Evolutionary conservation across 1,140 invertebrate species (phyloP).

Genomic region (Neodiprion pinetum): DNA sequence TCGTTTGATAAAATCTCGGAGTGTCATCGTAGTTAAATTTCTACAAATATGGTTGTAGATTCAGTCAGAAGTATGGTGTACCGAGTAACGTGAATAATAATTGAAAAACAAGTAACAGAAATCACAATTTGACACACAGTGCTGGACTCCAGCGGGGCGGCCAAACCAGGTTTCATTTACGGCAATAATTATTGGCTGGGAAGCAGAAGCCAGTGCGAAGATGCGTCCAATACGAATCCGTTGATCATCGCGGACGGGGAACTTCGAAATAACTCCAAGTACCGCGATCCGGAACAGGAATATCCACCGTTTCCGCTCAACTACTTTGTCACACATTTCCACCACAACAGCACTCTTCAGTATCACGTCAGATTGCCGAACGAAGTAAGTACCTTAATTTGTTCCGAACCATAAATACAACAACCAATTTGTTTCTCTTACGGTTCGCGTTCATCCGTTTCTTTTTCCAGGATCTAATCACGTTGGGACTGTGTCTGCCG

Average conservation of each 20-base stretch:
- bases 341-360: conserved; percentile 58
- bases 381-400: conserved; percentile 48
- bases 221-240: conserved; percentile 37
- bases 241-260: conserved; percentile 34
- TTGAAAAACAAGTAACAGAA: neutral
- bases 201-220: conserved; percentile 50
- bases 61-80: neutral
- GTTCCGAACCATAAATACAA: too few relatives aligned
- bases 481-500: conserved; percentile 55
- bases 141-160: conserved; percentile 60
- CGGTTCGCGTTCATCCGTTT: neutral
- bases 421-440: conserved; percentile 10
- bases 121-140: conserved; percentile 42
- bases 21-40: too few relatives aligned
- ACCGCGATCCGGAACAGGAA: conserved; percentile 44
- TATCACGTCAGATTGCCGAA: conserved; percentile 48
- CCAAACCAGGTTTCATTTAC: conserved; percentile 54
- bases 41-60: too few relatives aligned
- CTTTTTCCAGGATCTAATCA: conserved; percentile 46
- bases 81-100: neutral
- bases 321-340: conserved; percentile 52
- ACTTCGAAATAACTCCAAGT: conserved; percentile 42
- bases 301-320: conserved; percentile 53
- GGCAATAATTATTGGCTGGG: conserved; percentile 65
- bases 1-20: too few relatives aligned